Percentiles rank a stretch among this genome's conserved stretches.
These are phyloP conservation scores for Philantomba maxwellii DNA, from an alignment of 2,113 vertebrate genomes.

Conservation along the genomic window DNA sequence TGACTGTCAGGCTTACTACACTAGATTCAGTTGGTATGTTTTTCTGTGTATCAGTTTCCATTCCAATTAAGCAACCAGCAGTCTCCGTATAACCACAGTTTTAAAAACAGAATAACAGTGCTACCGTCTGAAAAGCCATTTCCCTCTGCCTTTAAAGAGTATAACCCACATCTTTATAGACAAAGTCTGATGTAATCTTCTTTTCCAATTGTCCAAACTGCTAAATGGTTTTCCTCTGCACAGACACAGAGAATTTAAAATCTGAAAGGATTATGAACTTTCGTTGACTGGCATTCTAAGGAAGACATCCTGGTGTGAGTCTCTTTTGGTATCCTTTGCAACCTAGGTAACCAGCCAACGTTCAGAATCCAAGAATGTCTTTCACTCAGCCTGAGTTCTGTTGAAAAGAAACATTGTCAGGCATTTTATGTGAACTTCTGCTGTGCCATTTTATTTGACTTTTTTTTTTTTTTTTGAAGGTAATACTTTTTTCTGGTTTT, in stretches of 20 bases:
- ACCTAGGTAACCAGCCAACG: constrained; percentile 57
- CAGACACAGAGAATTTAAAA: constrained; percentile 48
- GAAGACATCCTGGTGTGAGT: constrained; percentile 55
- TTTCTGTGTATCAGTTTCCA: constrained; percentile 54
- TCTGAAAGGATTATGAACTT: constrained; percentile 57
- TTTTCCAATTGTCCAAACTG: constrained; percentile 71
- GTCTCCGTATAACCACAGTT: not conserved
- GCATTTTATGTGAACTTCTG: constrained; percentile 45
- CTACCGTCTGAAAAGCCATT: constrained; percentile 59
- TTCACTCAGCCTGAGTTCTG: constrained; percentile 24
- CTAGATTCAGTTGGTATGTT: constrained; percentile 57
- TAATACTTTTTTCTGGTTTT: constrained; percentile 40
- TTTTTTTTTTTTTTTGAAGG: constrained; percentile 3
- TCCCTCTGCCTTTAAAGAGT: constrained; percentile 68
- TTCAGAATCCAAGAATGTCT: constrained; percentile 61
- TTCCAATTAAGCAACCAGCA: constrained; percentile 54
- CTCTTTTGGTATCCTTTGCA: constrained; percentile 60
- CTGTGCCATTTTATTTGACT: constrained; percentile 1
- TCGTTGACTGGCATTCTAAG: constrained; percentile 51
- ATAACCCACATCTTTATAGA: constrained; percentile 64
- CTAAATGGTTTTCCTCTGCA: constrained; percentile 57
- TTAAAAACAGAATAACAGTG: constrained; percentile 33
- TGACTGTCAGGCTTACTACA: constrained; percentile 42
- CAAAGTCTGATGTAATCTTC: constrained; percentile 68
- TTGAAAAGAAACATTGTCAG: constrained; percentile 57